A percentile compares a stretch with the other conserved stretches of the same genome.
Conservation (phyloP, 2,797 vertebrate genomes). For the Rhabdomys pumilio region DNA sequence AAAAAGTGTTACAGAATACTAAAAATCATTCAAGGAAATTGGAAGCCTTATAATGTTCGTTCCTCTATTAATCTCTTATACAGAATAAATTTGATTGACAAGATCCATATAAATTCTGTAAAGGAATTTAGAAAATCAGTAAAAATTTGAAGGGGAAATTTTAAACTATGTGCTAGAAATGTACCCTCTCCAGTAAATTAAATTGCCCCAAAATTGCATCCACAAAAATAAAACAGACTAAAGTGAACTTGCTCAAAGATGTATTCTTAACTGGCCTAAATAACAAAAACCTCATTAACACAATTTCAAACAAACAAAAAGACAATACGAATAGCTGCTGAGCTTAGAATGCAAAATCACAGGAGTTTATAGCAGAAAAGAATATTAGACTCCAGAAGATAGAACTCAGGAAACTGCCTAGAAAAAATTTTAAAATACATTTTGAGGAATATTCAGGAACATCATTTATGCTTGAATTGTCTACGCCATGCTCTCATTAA, state of each 20-base stretch:
- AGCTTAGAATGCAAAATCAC: conserved; percentile 5
- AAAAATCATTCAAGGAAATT: conserved; percentile 86
- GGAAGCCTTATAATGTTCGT: conserved; percentile 76
- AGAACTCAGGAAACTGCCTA: conserved; percentile 34
- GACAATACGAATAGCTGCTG: conserved; percentile 44
- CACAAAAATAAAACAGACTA: conserved; percentile 73
- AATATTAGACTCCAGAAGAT: conserved; percentile 31
- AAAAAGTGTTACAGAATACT: conserved; percentile 88
- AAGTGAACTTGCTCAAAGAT: conserved; percentile 70
- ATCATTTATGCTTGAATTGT: background rate
- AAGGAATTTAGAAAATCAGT: conserved; percentile 79
- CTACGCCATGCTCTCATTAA: background rate
- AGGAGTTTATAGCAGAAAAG: conserved; percentile 36
- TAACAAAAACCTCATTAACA: conserved; percentile 64
- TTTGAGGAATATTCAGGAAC: background rate
- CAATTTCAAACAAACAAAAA: conserved; percentile 70
- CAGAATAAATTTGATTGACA: conserved; percentile 82
- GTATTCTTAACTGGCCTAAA: conserved; percentile 63
- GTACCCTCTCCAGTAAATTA: conserved; percentile 78
- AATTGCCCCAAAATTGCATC: conserved; percentile 57
- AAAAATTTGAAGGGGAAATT: conserved; percentile 74
- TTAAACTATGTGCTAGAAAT: conserved; percentile 77
- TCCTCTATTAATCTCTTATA: conserved; percentile 83
- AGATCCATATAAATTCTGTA: conserved; percentile 80
- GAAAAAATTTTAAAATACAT: background rate